Conservation (phyloP, 1,140 invertebrate genomes). For the Caenorhabditis latens region DNA sequence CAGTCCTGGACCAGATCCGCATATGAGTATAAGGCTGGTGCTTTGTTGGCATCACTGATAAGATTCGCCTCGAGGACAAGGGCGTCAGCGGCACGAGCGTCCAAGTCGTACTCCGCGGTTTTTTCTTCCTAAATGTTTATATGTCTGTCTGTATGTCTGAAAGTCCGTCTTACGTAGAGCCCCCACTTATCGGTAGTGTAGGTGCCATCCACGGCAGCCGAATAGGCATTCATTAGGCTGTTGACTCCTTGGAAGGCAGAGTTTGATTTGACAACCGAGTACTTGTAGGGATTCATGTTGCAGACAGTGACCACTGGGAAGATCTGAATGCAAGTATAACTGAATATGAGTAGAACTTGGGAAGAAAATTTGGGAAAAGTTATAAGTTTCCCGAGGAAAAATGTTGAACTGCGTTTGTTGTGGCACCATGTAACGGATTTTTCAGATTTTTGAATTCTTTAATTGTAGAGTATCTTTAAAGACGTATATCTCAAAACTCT, state of each 20-base stretch:
- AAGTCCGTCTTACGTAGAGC: conserved; percentile 49
- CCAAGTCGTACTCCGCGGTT: conserved; percentile 22
- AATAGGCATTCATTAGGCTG: conserved; percentile 15
- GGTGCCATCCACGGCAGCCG: background rate
- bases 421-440: too few relatives aligned
- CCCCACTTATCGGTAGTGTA: conserved; percentile 36
- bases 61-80: conserved; percentile 38
- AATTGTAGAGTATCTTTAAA: too few relatives aligned
- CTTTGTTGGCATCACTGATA: conserved; percentile 4
- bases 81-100: conserved; percentile 2
- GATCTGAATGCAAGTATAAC: conserved; percentile 14
- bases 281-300: conserved; percentile 61
- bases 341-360: too few relatives aligned
- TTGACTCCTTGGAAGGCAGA: conserved; percentile 40
- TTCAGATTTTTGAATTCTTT: too few relatives aligned
- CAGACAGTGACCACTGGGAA: conserved; percentile 60
- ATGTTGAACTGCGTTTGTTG: too few relatives aligned
- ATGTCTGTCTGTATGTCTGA: too few relatives aligned
- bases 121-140: conserved; percentile 52
- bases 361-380: too few relatives aligned
- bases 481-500: too few relatives aligned
- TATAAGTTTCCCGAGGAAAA: too few relatives aligned
- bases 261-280: conserved; percentile 32
- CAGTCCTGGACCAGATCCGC: conserved; percentile 58
- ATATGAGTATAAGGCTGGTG: conserved; percentile 35